These are phyloP conservation scores for Pachymerium ferrugineum DNA, from an alignment of 2,888 invertebrate genomes.

Conservation along the genomic window DNA sequence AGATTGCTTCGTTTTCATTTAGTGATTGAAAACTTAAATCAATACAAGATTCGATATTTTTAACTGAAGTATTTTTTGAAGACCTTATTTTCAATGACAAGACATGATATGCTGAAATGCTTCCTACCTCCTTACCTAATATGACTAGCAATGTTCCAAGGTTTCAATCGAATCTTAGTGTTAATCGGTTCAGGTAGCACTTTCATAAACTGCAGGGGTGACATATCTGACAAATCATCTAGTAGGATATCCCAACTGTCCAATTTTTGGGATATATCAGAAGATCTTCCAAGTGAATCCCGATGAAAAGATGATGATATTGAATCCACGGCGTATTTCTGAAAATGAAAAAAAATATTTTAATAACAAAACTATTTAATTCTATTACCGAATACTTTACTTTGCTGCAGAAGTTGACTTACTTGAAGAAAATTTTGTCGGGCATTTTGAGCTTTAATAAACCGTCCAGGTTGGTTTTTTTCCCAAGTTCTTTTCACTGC, in stretches of 20 bases:
- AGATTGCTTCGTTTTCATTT: too few relatives aligned
- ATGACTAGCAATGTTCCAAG: neutral
- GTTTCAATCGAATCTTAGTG: neutral
- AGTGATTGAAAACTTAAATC: too few relatives aligned
- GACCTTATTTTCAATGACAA: too few relatives aligned
- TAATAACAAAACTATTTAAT: neutral
- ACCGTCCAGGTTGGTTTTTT: neutral
- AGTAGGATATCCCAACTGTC: neutral
- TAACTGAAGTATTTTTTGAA: too few relatives aligned
- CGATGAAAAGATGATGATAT: neutral
- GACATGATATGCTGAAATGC: too few relatives aligned
- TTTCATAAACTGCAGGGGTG: neutral
- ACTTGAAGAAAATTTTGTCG: neutral
- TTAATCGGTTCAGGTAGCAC: neutral
- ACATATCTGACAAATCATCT: neutral
- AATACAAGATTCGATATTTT: too few relatives aligned
- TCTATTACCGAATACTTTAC: too few relatives aligned
- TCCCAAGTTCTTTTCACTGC: constrained; percentile 12
- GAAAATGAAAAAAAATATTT: neutral
- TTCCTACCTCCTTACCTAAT: too few relatives aligned
- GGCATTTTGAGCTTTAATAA: neutral
- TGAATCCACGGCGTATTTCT: neutral
- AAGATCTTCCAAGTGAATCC: neutral
- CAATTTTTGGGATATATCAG: neutral
- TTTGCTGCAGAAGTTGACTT: too few relatives aligned